Conservation (phyloP, 2,888 invertebrate species). For the Melieria picta region DNA sequence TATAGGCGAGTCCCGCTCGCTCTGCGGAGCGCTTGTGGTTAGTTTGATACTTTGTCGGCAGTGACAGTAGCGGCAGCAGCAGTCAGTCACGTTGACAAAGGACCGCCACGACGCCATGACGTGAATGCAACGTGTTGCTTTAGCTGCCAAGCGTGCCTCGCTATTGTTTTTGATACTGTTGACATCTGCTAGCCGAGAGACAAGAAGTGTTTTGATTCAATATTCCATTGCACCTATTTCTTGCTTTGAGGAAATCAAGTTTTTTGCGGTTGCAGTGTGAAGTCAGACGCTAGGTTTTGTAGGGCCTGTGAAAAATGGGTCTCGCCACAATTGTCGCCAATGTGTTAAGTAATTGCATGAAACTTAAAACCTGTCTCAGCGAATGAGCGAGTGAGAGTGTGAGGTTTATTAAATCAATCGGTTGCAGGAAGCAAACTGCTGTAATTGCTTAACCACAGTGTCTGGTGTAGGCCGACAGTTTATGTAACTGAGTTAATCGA, state of each 20-base stretch:
- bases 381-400: background rate
- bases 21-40: background rate
- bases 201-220: background rate
- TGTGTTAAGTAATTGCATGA: no score
- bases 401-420: background rate
- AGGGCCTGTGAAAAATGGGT: no score
- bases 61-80: background rate
- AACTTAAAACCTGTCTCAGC: no score
- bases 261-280: conserved; percentile 1
- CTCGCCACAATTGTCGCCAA: no score
- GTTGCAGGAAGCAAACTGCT: background rate
- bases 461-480: no score
- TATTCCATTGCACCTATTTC: background rate
- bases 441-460: no score
- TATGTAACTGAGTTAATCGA: no score
- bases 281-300: background rate
- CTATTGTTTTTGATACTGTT: background rate
- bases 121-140: background rate
- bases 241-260: conserved; percentile 2
- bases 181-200: background rate
- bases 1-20: background rate
- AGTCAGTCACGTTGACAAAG: conserved; percentile 20
- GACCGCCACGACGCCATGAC: background rate
- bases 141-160: background rate
- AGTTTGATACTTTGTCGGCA: background rate